These are phyloP conservation scores for Beroe ovata DNA, from an alignment of 37 sponge, comb jelly and placozoan species.

Conservation along the genomic window DNA sequence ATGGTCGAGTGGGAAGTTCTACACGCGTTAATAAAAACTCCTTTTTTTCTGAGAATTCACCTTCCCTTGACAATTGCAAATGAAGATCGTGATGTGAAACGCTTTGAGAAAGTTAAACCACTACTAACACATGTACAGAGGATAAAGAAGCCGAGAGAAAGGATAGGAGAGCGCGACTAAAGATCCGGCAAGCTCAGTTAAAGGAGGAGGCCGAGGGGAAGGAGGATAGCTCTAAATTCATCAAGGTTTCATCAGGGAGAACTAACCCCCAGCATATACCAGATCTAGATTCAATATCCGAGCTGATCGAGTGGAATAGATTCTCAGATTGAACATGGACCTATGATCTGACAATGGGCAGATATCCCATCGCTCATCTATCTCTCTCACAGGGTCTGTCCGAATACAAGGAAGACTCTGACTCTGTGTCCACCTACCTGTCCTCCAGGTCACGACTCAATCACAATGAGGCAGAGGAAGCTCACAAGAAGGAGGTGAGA, in stretches of 20 bases:
- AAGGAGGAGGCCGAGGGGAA: constrained; percentile 10
- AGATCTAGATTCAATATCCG: too few species aligned
- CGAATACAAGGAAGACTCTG: constrained; percentile 65
- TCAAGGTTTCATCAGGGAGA: constrained; percentile 47
- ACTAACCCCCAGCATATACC: too few species aligned
- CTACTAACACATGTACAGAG: too few species aligned
- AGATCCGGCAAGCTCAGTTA: constrained; percentile 34
- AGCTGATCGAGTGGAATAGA: too few species aligned
- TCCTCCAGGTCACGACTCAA: constrained; percentile 32
- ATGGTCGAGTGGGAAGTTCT: not conserved
- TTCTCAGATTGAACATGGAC: too few species aligned
- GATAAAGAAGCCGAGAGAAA: constrained; percentile 62
- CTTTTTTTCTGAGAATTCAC: too few species aligned
- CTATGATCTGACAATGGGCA: too few species aligned
- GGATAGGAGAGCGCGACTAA: constrained; percentile 29
- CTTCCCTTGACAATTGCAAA: too few species aligned
- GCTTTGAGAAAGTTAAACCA: too few species aligned
- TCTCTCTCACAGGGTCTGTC: constrained; percentile 7
- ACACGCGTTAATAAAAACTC: too few species aligned
- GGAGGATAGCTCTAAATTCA: constrained; percentile 19
- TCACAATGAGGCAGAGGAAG: constrained; percentile 16
- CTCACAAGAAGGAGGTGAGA: constrained; percentile 9
- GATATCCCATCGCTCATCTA: too few species aligned
- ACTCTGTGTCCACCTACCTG: constrained; percentile 15
- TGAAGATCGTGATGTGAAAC: not conserved